Percentiles rank a stretch among this genome's conserved stretches.
These are phyloP conservation scores for Cyrtonyx montezumae DNA, from an alignment of 2,113 vertebrate genomes.

Conservation along the genomic window DNA sequence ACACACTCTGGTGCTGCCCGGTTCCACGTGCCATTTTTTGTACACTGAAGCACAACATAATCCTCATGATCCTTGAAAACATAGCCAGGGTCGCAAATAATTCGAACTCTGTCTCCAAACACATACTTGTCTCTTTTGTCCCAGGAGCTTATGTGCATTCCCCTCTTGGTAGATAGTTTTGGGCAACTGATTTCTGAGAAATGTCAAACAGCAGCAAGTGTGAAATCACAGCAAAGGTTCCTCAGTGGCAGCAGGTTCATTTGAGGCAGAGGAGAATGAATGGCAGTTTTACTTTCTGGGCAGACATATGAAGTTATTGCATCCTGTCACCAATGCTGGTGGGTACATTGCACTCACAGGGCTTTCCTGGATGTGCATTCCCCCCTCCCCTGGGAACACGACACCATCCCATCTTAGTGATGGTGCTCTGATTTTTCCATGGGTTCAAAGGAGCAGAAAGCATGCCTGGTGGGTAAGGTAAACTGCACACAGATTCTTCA, in stretches of 20 bases:
- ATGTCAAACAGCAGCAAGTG: not conserved
- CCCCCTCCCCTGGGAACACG: not conserved
- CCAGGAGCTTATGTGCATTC: fast-evolving
- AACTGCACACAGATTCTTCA: fast-evolving
- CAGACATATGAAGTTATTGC: not conserved
- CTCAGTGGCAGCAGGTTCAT: not conserved
- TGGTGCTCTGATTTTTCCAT: not conserved
- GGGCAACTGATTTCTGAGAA: not conserved
- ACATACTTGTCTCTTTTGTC: fast-evolving
- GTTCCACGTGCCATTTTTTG: fast-evolving
- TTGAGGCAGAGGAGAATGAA: not conserved
- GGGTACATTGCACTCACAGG: not conserved
- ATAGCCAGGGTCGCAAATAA: not conserved
- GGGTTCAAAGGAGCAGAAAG: not conserved
- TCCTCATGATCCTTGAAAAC: fast-evolving
- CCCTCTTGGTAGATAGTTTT: not conserved
- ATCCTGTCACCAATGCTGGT: not conserved
- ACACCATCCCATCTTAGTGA: not conserved
- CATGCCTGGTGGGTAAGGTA: not conserved
- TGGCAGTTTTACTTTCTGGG: not conserved
- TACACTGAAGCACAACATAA: fast-evolving
- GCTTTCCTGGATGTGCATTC: not conserved
- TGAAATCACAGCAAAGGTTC: fast-evolving
- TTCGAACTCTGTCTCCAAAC: not conserved
- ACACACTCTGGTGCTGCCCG: not conserved